Base-by-base conservation (phyloP, 2,113 vertebrate species). In the Sorex fumeus region DNA sequence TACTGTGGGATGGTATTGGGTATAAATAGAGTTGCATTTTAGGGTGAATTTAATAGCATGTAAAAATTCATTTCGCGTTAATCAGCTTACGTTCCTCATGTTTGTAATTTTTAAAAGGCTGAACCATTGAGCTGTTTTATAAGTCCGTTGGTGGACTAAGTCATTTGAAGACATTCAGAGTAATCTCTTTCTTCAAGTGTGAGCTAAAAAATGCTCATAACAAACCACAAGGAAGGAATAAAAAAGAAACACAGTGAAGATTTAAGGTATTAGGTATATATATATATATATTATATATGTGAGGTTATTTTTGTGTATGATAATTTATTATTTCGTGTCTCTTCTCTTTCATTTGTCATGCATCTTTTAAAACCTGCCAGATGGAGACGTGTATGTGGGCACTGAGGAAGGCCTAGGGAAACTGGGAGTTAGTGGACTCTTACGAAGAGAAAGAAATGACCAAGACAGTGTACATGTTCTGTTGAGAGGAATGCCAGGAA, bases 291-390 rank as follows among this genome's bases (percentile, higher is more conserved):
- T n/a, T 88, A 79, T 66, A 40, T 89, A 43, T 86, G 40, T 88
- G 88, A 8, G 40, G 13, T 50, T 50, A 7, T 50, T 50, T 30
- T 87, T 86, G 92, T 86, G 70, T n/a, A 30, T 94, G 43, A 30
- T 40, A 23, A 84, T 94, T 95, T 93, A 86, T 96, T 57, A 67
- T 83, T 86, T 92, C 72, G 60, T 91, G 64, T 75, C 53, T 93
- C 53, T 2, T 67, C 36, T 81, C 23, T 82, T 87, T 88, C 8
- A 67, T 77, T 76, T 84, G 43, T 90, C 45, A 77, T 7, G 50
- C 36, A 66, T 86, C 57, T 76, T 91, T 87, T 84, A 69, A 1
- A 90, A 69, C 13, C 32, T 89, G n/a, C 19, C 64, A 1, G 53
- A 8, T 88, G 57, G 16, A 93, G 62, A 66, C 74, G 82, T 57